These are phyloP conservation scores for Oryzias melastigma DNA, from an alignment of 2,113 vertebrate genomes.

Conservation along the genomic window DNA sequence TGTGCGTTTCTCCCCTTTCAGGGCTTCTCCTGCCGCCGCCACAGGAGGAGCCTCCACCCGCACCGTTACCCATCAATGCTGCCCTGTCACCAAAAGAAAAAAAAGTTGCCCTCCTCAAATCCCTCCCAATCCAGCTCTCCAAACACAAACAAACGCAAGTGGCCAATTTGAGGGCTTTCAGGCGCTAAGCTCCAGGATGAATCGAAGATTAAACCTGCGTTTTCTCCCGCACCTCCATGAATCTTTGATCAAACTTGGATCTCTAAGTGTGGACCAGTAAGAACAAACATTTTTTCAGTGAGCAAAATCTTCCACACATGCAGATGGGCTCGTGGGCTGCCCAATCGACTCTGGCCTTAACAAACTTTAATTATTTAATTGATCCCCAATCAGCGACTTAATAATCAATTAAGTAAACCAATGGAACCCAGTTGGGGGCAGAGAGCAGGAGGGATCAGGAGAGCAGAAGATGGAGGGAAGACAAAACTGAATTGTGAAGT, in stretches of 20 bases:
- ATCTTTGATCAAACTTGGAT: slow-evolving; percentile 7
- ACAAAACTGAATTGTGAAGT: too few relatives aligned
- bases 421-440: slow-evolving; percentile 62
- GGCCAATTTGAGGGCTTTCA: slow-evolving; percentile 6
- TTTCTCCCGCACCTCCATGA: slow-evolving; percentile 5
- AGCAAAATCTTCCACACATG: slow-evolving; percentile 8
- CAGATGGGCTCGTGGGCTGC: slow-evolving; percentile 28
- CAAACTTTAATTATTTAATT: slow-evolving; percentile 80
- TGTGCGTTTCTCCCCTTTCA: slow-evolving; percentile 22
- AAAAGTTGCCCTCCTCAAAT: slow-evolving; percentile 7
- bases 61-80: neutral
- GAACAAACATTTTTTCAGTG: slow-evolving; percentile 15
- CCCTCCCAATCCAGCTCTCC: slow-evolving; percentile 4
- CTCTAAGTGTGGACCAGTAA: neutral
- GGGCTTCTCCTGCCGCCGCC: slow-evolving; percentile 35
- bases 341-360: slow-evolving; percentile 69
- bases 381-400: slow-evolving; percentile 75
- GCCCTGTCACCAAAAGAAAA: slow-evolving; percentile 19
- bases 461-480: slow-evolving; percentile 2
- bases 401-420: slow-evolving; percentile 81
- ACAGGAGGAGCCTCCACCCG: slow-evolving; percentile 23
- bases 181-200: too few relatives aligned
- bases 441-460: slow-evolving; percentile 40
- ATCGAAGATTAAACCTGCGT: neutral
- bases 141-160: slow-evolving; percentile 5